A percentile compares a stretch with the other conserved stretches of the same genome.
phyloP scores from a whole-genome alignment of 2,888 invertebrate genomes.

The Catocala fraxini region DNA sequence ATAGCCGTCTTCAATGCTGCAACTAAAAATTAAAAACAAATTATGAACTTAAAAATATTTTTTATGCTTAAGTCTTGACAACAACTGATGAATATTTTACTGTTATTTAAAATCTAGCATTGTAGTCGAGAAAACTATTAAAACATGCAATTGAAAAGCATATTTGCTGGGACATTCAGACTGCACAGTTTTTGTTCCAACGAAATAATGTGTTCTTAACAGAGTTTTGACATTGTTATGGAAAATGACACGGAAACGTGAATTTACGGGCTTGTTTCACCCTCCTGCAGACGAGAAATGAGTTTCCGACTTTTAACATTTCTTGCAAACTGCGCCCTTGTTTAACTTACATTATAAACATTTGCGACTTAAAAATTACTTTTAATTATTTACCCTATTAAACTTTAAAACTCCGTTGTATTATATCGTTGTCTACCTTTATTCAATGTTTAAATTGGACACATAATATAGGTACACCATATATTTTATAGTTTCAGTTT shows the following conservation, averaged over 20 bases:
- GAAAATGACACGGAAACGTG: conserved; percentile 71
- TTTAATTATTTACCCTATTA: conserved; percentile 51
- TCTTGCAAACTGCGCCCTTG: conserved; percentile 65
- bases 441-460: conserved; percentile 37
- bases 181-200: conserved; percentile 52
- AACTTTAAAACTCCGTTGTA: conserved; percentile 17
- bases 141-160: conserved; percentile 27
- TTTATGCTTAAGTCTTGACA: background rate
- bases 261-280: conserved; percentile 70
- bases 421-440: conserved; percentile 21
- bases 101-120: background rate
- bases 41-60: background rate
- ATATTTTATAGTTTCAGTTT: conserved; percentile 47
- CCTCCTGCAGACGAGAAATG: conserved; percentile 65
- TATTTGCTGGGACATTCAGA: conserved; percentile 36
- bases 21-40: too few species aligned
- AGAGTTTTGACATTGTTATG: conserved; percentile 72
- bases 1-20: too few species aligned
- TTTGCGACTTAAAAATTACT: conserved; percentile 61
- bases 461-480: conserved; percentile 30
- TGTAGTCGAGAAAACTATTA: conserved; percentile 8
- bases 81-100: background rate
- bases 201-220: conserved; percentile 65
- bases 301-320: conserved; percentile 72
- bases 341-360: conserved; percentile 71